These are phyloP conservation scores for Chamaea fasciata DNA, from an alignment of 2,113 vertebrate species.

Conservation along the genomic window DNA sequence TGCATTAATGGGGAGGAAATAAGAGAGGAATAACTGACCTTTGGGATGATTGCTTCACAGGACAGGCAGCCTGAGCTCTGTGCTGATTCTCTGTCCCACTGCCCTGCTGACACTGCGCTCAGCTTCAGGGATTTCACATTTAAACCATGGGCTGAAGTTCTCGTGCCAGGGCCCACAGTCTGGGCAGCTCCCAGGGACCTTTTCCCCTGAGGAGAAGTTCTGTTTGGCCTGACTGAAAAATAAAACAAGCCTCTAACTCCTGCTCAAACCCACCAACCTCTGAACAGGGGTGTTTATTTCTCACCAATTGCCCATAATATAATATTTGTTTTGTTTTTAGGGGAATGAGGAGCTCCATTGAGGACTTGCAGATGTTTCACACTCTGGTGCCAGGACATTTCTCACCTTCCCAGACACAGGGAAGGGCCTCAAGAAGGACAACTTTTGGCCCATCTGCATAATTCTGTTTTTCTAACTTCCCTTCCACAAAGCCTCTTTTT, in stretches of 20 bases:
- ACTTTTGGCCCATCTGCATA: neutral
- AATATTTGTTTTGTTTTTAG: neutral
- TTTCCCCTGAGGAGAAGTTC: neutral
- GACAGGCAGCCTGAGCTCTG: neutral
- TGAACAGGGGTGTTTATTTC: neutral
- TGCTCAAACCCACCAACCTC: neutral
- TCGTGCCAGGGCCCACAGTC: neutral
- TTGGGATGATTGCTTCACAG: neutral
- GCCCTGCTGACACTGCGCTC: neutral
- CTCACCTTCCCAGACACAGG: conserved; percentile 14
- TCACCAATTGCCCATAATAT: neutral
- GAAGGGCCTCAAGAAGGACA: neutral
- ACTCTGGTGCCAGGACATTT: neutral
- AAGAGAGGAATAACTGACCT: neutral
- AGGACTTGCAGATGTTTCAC: neutral
- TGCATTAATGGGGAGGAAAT: neutral
- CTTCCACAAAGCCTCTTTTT: neutral
- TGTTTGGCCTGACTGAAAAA: neutral
- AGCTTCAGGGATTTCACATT: neutral
- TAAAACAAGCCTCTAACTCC: neutral
- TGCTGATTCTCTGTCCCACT: neutral
- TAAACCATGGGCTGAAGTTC: neutral
- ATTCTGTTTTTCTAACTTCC: neutral
- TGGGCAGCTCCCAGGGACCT: neutral
- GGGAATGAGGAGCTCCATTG: conserved; percentile 5